These are phyloP conservation scores for Ceraclea dissimilis DNA, from an alignment of 2,888 invertebrate genomes.

Conservation along the genomic window DNA sequence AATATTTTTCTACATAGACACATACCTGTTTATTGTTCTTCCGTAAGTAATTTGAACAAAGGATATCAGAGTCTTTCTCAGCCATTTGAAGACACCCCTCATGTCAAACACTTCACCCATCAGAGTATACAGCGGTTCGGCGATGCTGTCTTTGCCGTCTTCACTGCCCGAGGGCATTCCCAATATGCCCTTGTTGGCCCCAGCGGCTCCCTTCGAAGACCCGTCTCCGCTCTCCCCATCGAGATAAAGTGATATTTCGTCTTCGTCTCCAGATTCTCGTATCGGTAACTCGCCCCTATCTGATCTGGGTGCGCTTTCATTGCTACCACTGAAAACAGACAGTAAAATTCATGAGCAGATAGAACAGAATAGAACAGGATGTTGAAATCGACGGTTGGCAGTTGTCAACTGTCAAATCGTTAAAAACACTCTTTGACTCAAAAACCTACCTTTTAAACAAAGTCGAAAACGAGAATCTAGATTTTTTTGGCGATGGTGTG, in stretches of 20 bases:
- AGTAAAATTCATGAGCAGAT: background rate
- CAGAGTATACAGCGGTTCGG: slow-evolving; percentile 81
- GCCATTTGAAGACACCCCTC: slow-evolving; percentile 80
- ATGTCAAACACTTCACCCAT: slow-evolving; percentile 87
- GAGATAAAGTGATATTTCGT: slow-evolving; percentile 70
- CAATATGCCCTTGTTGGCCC: slow-evolving; percentile 39
- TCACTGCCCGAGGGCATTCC: slow-evolving; percentile 37
- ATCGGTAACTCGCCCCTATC: slow-evolving; percentile 48
- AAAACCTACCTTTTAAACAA: slow-evolving; percentile 67
- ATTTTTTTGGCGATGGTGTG: slow-evolving; percentile 73
- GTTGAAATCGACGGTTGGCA: no score
- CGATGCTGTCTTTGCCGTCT: slow-evolving; percentile 75
- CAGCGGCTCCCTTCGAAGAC: slow-evolving; percentile 33
- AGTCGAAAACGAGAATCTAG: slow-evolving; percentile 78
- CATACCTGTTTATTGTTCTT: slow-evolving; percentile 83
- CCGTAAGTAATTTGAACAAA: slow-evolving; percentile 90
- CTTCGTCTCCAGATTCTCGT: slow-evolving; percentile 70
- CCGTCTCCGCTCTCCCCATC: slow-evolving; percentile 53
- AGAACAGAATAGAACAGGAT: slow-evolving; percentile 2
- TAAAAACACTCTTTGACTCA: no score
- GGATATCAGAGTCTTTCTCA: slow-evolving; percentile 78
- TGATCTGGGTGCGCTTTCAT: slow-evolving; percentile 40
- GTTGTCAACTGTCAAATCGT: no score
- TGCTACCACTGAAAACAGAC: slow-evolving; percentile 42
- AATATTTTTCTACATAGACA: no score